Base-by-base conservation (phyloP, 2,888 invertebrate species). In the Plagiodera versicolora region DNA sequence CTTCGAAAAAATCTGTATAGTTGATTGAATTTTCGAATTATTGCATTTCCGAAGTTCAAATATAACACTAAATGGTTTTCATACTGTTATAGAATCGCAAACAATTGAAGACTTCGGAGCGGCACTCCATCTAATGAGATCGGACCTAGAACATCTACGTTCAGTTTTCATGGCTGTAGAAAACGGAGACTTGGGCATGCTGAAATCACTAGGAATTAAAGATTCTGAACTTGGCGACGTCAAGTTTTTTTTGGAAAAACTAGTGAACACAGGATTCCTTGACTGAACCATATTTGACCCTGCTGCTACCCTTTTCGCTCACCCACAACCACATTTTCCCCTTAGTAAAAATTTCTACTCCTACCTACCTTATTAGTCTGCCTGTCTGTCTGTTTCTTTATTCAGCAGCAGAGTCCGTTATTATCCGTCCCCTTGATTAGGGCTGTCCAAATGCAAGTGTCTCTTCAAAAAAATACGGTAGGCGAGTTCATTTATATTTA, bases 121-220 rank as follows among this genome's bases (percentile, higher is more conserved):
- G n/a, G 91, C 92, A 16, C 81, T 93, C 47, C 91, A 92, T 75
- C 82, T 93, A 78, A 90, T 88, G 90, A 85, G 94, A 68, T 90
- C 93, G 5, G 95, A 95, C 77, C 82, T 95, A 77, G 95, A 95
- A 77, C 95, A 95, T 77, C 85, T 96, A 64, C 91, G 95, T 79
- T 94, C 94, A 1, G 95, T 96, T 28, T 95, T 96, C 82, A 93
- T 95, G 90, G 95, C 95, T 9, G 95, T 95, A 30, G 95, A 95
- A 80, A 95, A 95, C 78, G 95, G 95, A 11, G 95, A 96, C 79
- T 85, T 95, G 64, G 94, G 95, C 62, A 94, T 95, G 91, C 84
- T 96, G 62, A 95, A 95, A 78, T 94, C 94, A 10, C 85, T 96
- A 65, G 95, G 95, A 69, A 95, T 96, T 81, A 95, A 95, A 82